phyloP scores from a whole-genome alignment of 2,888 invertebrate species.

The Psylliodes chrysocephalus region DNA sequence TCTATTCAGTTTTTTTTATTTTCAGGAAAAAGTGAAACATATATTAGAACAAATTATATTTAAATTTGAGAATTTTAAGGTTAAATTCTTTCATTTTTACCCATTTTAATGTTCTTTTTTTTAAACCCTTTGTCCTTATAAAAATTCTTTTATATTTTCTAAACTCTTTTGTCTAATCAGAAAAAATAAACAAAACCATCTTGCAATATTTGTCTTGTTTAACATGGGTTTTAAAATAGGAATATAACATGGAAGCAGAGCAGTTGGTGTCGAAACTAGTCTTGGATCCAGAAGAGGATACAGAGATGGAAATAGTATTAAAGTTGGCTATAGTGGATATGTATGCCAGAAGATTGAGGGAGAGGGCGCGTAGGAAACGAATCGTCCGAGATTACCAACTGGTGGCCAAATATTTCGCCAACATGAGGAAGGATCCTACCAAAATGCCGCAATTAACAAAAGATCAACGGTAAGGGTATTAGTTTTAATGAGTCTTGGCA shows the following conservation, averaged over 20 bases:
- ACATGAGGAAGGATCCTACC: conserved; percentile 62
- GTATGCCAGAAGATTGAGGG: conserved; percentile 84
- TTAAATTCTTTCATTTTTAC: too few species aligned
- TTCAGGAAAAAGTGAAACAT: too few species aligned
- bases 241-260: conserved; percentile 92
- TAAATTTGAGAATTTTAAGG: too few species aligned
- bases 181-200: too few species aligned
- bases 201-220: neutral
- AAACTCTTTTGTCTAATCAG: too few species aligned
- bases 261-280: conserved; percentile 86
- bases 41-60: too few species aligned
- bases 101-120: too few species aligned
- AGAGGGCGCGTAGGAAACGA: conserved; percentile 88
- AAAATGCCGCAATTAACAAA: conserved; percentile 70
- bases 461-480: conserved; percentile 79
- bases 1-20: too few species aligned
- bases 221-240: too few species aligned
- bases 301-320: conserved; percentile 87
- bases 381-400: conserved; percentile 91
- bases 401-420: conserved; percentile 85
- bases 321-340: conserved; percentile 94
- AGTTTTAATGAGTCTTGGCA: too few species aligned
- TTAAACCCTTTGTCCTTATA: too few species aligned
- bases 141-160: too few species aligned
- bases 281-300: conserved; percentile 83